phyloP scores from a whole-genome alignment of 2,888 invertebrate genomes.

The Hirtodrosophila cameraria region DNA sequence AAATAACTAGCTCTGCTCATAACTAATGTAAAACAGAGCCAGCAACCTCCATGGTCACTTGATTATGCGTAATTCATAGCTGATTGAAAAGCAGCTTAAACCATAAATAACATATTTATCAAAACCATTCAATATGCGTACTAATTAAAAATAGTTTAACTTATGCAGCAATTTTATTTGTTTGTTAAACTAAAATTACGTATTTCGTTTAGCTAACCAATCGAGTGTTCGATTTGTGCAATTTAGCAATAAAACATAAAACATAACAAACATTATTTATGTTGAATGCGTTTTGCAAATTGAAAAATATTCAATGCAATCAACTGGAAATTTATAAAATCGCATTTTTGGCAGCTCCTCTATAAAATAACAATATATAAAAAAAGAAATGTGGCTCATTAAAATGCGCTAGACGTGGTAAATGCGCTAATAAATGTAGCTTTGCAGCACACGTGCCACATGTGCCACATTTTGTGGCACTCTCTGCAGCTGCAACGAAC shows the following conservation, averaged over 20 bases:
- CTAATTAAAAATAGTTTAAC: no score
- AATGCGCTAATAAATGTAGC: slow-evolving; percentile 10
- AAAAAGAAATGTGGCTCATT: slow-evolving; percentile 21
- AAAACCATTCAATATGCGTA: no score
- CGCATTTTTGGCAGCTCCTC: neutral
- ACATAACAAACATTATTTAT: no score
- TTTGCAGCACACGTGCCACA: neutral
- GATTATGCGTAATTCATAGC: no score
- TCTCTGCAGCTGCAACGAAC: slow-evolving; percentile 2
- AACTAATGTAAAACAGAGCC: no score
- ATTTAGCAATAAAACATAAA: slow-evolving; percentile 4
- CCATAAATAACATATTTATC: no score
- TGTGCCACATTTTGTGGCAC: neutral
- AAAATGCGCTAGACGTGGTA: slow-evolving; percentile 20
- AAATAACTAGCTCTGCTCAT: no score
- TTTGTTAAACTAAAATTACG: no score
- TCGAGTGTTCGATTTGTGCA: neutral
- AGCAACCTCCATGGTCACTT: no score
- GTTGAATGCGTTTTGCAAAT: slow-evolving; percentile 9
- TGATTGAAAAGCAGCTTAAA: no score
- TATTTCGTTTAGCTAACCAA: neutral
- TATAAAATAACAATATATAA: neutral
- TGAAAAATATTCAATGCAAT: slow-evolving; percentile 10
- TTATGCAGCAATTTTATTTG: no score
- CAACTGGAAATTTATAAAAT: slow-evolving; percentile 8